Evolutionary conservation across 2,113 vertebrate species (phyloP).

Genomic region (Gobiocypris rarus): DNA sequence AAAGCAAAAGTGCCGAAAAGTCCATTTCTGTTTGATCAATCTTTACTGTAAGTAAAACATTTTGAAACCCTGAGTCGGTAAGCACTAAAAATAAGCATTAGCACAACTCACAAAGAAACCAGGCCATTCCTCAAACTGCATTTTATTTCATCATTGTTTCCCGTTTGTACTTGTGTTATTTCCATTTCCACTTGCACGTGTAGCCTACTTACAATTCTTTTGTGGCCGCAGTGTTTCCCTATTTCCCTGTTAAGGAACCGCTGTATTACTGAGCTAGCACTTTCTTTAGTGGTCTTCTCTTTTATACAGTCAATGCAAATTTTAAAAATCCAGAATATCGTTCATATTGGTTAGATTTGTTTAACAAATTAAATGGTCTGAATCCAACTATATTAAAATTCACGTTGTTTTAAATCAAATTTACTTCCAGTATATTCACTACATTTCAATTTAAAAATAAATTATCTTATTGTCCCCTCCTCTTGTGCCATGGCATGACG

Average conservation of each 20-base stretch:
- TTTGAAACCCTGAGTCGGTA: background rate
- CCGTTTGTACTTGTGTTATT: slow-evolving; percentile 25
- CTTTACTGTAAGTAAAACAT: slow-evolving; percentile 6
- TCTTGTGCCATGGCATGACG: background rate
- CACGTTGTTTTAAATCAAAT: no score
- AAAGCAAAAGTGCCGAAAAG: slow-evolving; percentile 10
- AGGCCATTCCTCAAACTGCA: slow-evolving; percentile 27
- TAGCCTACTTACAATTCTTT: slow-evolving; percentile 6
- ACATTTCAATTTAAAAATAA: background rate
- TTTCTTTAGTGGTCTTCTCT: slow-evolving; percentile 28
- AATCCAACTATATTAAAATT: background rate
- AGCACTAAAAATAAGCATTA: slow-evolving; percentile 27
- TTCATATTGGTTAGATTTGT: slow-evolving; percentile 22
- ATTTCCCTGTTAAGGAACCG: slow-evolving; percentile 36
- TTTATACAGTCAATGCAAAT: slow-evolving; percentile 40
- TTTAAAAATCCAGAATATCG: slow-evolving; percentile 14
- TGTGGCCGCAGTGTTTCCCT: slow-evolving; percentile 28
- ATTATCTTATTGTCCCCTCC: background rate
- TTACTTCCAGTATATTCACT: background rate
- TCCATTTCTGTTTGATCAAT: background rate
- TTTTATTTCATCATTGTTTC: slow-evolving; percentile 31
- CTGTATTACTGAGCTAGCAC: slow-evolving; percentile 27
- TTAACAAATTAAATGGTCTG: background rate
- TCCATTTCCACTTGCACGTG: slow-evolving; percentile 5
- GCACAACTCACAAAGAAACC: slow-evolving; percentile 16